These are phyloP conservation scores for Pempheris klunzingeri DNA, from an alignment of 2,797 vertebrate species.

Conservation along the genomic window DNA sequence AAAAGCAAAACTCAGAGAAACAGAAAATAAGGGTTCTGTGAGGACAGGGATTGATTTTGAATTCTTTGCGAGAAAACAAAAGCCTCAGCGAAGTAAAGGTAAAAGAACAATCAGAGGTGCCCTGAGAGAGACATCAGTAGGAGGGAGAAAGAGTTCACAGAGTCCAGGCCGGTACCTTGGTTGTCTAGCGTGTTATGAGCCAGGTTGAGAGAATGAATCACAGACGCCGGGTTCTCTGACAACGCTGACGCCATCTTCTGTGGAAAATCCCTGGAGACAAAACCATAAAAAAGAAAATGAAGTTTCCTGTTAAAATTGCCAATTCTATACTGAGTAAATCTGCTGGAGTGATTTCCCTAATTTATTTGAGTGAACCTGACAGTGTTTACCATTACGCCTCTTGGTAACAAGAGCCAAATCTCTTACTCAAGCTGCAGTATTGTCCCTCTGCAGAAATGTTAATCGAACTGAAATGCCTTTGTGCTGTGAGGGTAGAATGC, in stretches of 20 bases:
- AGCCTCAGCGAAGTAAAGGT: conserved; percentile 29
- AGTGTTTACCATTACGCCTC: background rate
- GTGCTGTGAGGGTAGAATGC: background rate
- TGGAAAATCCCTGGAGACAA: conserved; percentile 89
- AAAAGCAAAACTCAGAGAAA: conserved; percentile 2
- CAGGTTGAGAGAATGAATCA: conserved; percentile 92
- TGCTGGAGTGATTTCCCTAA: background rate
- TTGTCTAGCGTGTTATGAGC: conserved; percentile 94
- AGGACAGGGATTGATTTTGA: conserved; percentile 51
- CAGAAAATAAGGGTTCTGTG: conserved; percentile 25
- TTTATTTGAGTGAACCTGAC: background rate
- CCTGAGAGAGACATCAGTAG: conserved; percentile 31
- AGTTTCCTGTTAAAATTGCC: conserved; percentile 5
- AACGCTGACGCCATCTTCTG: conserved; percentile 92
- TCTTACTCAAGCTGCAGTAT: background rate
- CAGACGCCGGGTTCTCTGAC: conserved; percentile 91
- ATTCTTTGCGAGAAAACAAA: conserved; percentile 62
- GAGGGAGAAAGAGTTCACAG: conserved; percentile 31
- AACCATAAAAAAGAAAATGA: conserved; percentile 22
- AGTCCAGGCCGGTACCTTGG: conserved; percentile 85
- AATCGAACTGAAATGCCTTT: background rate
- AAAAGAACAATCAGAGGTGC: conserved; percentile 36
- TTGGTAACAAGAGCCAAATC: background rate
- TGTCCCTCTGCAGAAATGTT: background rate
- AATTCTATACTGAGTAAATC: conserved; percentile 14